Conservation (phyloP, 2,888 invertebrate genomes). For the Hymenopus coronatus region DNA sequence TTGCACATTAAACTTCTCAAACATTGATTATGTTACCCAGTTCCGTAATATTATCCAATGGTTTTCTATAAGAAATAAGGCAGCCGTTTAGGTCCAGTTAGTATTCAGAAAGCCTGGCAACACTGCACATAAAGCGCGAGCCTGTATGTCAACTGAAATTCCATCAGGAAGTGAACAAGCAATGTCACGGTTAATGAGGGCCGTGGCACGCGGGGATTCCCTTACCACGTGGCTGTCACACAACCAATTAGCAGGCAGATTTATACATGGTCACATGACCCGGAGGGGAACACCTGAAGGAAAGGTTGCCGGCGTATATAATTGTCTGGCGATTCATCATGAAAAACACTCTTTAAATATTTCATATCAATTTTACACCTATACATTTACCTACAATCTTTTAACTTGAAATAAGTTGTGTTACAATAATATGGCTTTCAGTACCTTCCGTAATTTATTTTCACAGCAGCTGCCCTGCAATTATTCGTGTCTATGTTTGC, state of each 20-base stretch:
- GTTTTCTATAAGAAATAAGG: too few species aligned
- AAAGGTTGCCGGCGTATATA: not conserved
- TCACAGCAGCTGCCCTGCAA: too few species aligned
- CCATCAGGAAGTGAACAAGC: not conserved
- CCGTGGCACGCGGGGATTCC: not conserved
- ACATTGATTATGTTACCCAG: too few species aligned
- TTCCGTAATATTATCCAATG: too few species aligned
- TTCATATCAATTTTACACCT: too few species aligned
- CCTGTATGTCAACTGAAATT: not conserved
- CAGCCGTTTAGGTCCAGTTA: not conserved
- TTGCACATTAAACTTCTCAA: too few species aligned
- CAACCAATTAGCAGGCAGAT: constrained; percentile 25
- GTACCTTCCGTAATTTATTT: too few species aligned
- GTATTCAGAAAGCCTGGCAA: not conserved
- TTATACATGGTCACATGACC: constrained; percentile 4
- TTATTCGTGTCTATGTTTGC: too few species aligned
- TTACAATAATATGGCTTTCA: too few species aligned
- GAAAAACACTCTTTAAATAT: too few species aligned
- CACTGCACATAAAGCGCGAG: not conserved
- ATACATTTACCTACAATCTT: too few species aligned
- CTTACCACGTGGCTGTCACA: not conserved
- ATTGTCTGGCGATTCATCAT: not conserved
- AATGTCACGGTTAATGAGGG: not conserved
- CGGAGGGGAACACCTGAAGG: not conserved
- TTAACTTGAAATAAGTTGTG: too few species aligned